Percentiles rank a stretch among this genome's conserved stretches.
phyloP scores from a whole-genome alignment of 2,888 invertebrate genomes.

The Drosophila peninsularis region DNA sequence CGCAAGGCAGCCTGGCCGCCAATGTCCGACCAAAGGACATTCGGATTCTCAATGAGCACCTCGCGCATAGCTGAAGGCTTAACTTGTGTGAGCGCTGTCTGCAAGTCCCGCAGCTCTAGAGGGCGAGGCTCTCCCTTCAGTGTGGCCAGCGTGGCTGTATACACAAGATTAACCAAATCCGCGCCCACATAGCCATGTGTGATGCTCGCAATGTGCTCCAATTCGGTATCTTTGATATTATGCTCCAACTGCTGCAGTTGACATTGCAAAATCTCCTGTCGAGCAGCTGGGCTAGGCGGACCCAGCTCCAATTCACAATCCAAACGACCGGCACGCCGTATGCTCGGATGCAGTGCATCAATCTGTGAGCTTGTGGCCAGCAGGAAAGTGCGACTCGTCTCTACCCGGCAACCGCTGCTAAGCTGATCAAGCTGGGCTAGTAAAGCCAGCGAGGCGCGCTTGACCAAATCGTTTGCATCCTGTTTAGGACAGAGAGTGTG shows the following conservation, averaged over 20 bases:
- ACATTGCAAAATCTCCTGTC: constrained; percentile 89
- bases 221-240: constrained; percentile 86
- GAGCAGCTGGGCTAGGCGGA: constrained; percentile 88
- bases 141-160: constrained; percentile 89
- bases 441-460: constrained; percentile 88
- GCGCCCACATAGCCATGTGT: constrained; percentile 97
- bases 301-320: constrained; percentile 93
- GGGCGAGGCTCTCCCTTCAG: constrained; percentile 83
- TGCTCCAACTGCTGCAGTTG: constrained; percentile 87
- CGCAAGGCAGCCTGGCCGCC: constrained; percentile 96
- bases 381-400: constrained; percentile 87
- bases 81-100: constrained; percentile 88
- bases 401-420: constrained; percentile 86
- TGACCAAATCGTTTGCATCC: constrained; percentile 86
- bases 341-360: constrained; percentile 89
- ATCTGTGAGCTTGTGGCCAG: constrained; percentile 92
- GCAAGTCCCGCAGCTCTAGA: constrained; percentile 86
- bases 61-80: constrained; percentile 97
- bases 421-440: constrained; percentile 88
- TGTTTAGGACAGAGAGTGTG: constrained; percentile 90
- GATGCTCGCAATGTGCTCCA: constrained; percentile 88
- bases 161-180: constrained; percentile 92
- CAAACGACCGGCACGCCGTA: constrained; percentile 91
- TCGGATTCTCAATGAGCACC: constrained; percentile 93
- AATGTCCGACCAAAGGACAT: constrained; percentile 96